Evolutionary conservation across 2,888 invertebrate genomes (phyloP).

Genomic region (Lacanobia wlatinum): DNA sequence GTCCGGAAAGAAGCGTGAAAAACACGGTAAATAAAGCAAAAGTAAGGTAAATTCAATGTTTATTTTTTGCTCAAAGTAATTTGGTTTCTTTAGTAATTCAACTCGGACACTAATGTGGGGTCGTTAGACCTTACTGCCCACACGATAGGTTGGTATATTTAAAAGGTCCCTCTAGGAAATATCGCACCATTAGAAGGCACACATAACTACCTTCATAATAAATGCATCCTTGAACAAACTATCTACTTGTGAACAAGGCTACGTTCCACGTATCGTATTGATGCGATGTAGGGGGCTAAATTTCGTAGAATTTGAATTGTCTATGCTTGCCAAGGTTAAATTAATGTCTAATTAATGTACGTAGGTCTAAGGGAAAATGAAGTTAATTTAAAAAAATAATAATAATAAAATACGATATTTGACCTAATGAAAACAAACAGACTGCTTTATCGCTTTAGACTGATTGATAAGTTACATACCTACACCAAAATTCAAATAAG

Average conservation of each 20-base stretch:
- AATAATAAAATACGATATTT: not conserved
- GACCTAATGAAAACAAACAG: not conserved
- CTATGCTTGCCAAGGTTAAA: not conserved
- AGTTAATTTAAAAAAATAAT: not conserved
- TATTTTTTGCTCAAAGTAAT: no score
- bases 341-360: not conserved
- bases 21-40: constrained; percentile 11
- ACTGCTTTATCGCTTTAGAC: not conserved
- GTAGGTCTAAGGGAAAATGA: not conserved
- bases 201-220: not conserved
- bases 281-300: not conserved
- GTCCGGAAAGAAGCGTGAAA: constrained; percentile 26
- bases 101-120: no score
- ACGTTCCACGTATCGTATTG: constrained; percentile 6
- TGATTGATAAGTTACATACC: no score
- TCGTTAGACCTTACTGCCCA: no score
- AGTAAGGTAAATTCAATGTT: no score
- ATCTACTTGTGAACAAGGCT: not conserved
- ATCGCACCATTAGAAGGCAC: not conserved
- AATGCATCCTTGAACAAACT: not conserved
- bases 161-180: not conserved
- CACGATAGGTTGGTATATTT: no score
- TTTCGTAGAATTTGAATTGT: constrained; percentile 4
- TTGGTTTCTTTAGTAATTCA: no score
- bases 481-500: not conserved